A percentile compares a stretch with the other conserved stretches of the same genome.
phyloP scores from a whole-genome alignment of 35 echinoderm and acorn worm genomes.

The Acanthaster planci region DNA sequence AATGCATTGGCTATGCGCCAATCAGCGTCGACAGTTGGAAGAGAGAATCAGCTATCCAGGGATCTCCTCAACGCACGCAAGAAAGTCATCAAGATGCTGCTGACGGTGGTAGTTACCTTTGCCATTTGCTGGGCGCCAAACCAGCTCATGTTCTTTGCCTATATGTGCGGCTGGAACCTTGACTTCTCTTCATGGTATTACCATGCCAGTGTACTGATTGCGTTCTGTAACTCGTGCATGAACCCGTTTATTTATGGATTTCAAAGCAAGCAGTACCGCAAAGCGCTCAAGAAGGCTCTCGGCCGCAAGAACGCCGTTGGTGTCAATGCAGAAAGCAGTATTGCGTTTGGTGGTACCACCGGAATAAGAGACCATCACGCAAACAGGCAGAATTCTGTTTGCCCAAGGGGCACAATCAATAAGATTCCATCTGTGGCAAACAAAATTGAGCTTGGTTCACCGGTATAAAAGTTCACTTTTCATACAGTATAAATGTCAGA shows the following conservation, averaged over 20 bases:
- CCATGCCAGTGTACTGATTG: conserved; percentile 78
- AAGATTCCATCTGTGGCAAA: too few relatives aligned
- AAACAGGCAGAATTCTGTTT: background rate
- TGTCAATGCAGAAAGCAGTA: background rate
- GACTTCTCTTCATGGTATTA: conserved; percentile 85
- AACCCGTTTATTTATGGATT: conserved; percentile 96
- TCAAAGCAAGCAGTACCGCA: conserved; percentile 77
- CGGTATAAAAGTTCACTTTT: too few relatives aligned
- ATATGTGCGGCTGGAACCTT: conserved; percentile 65
- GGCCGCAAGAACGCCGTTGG: conserved; percentile 16
- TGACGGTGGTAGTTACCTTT: conserved; percentile 72
- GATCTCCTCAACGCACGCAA: conserved; percentile 64
- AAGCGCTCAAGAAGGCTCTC: conserved; percentile 62
- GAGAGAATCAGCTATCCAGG: conserved; percentile 38
- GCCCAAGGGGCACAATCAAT: too few relatives aligned
- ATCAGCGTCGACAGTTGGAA: conserved; percentile 3
- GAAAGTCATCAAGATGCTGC: conserved; percentile 71
- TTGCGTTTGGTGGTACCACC: background rate
- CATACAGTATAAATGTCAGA: too few relatives aligned
- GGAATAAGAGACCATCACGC: background rate
- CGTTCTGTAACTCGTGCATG: conserved; percentile 87
- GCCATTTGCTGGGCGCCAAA: conserved; percentile 97
- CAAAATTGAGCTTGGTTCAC: too few relatives aligned
- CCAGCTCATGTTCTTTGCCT: conserved; percentile 85
- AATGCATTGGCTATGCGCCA: conserved; percentile 40